Evolutionary conservation across 2,888 invertebrate genomes (phyloP), one percentile per base, ranked within the genome.

Genomic region (Clivina fossor): DNA sequence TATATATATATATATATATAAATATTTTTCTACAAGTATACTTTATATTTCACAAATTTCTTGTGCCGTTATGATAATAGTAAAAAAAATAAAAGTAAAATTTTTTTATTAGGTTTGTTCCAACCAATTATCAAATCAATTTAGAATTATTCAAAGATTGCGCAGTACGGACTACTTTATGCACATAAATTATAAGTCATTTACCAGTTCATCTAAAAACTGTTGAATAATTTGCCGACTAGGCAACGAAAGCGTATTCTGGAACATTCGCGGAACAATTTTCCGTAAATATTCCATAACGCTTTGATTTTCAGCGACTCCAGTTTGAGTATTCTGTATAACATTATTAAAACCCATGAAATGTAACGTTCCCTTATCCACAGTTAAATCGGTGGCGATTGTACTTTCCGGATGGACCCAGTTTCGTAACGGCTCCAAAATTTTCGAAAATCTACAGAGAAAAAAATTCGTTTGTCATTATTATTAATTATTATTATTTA

Each of bases 231-330:
- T 89, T 72, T 88, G 88, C 40, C 90, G 78, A 1, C 89, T 90
- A 0, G 93, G 74, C 60, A 91, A 70, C 7, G 90, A 90, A 4
- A 93, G 72, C 0, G 92, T 92, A 63, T 90, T 92, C 76, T 92
- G 88, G 75, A 93, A 93, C 91, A 93, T 92, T 65, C 91, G 80
- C 0, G 93, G 93, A 2, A 93, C 90, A 49, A 91, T 88, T 60
- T 88, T 80, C 22, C 91, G 77, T 60, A 93, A 73, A 68, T 93
- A 93, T 66, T 92, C 90, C 93, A 93, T 93, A 4, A 93, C 87
- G 50, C 67, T 66, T 41, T 69, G 38, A 66, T 75, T 67, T 68
- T 74, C 58, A 66, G 70, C 24, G 66, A 77, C 66, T 66, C 83
- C 75, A 13, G 69, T 71, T 9, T 76, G 70, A 1, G 78, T 73